A percentile compares a stretch with the other conserved stretches of the same genome.
These are phyloP conservation scores for Melanotaenia boesemani DNA, from an alignment of 2,797 vertebrate genomes.

Conservation along the genomic window DNA sequence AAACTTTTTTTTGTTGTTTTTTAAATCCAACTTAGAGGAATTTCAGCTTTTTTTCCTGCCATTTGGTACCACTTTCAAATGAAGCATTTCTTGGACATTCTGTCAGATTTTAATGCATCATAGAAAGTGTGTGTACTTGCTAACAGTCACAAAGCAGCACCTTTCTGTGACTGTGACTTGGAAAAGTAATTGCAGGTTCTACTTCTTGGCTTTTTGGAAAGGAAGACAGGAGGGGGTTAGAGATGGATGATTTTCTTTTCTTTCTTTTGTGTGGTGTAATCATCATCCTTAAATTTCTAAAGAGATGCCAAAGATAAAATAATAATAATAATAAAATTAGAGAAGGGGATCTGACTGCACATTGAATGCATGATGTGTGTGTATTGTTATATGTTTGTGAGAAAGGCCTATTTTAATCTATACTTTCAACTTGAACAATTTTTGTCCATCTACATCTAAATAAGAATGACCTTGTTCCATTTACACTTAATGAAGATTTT, in stretches of 20 bases:
- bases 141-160: conserved; percentile 59
- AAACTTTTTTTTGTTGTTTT: conserved; percentile 31
- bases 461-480: conserved; percentile 49
- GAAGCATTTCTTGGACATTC: conserved; percentile 53
- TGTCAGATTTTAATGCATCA: conserved; percentile 59
- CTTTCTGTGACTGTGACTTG: conserved; percentile 61
- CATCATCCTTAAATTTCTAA: conserved; percentile 62
- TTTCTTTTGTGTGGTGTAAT: conserved; percentile 45
- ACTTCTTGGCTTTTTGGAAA: conserved; percentile 66
- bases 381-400: conserved; percentile 3
- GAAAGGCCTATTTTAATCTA: conserved; percentile 41
- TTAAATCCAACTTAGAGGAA: conserved; percentile 44
- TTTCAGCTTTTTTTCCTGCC: conserved; percentile 45
- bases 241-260: conserved; percentile 63
- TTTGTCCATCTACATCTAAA: conserved; percentile 52
- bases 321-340: conserved; percentile 7
- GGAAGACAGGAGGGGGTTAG: conserved; percentile 58
- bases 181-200: conserved; percentile 77
- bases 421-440: conserved; percentile 42
- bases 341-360: conserved; percentile 39
- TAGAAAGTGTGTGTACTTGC: conserved; percentile 47
- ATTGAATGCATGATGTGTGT: conserved; percentile 6
- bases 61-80: conserved; percentile 70
- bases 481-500: conserved; percentile 43
- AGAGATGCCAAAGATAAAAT: conserved; percentile 39